A percentile compares a stretch with the other conserved stretches of the same genome.
phyloP scores from a whole-genome alignment of 64 coral and sea anemone species.

The Pachyseris speciosa region DNA sequence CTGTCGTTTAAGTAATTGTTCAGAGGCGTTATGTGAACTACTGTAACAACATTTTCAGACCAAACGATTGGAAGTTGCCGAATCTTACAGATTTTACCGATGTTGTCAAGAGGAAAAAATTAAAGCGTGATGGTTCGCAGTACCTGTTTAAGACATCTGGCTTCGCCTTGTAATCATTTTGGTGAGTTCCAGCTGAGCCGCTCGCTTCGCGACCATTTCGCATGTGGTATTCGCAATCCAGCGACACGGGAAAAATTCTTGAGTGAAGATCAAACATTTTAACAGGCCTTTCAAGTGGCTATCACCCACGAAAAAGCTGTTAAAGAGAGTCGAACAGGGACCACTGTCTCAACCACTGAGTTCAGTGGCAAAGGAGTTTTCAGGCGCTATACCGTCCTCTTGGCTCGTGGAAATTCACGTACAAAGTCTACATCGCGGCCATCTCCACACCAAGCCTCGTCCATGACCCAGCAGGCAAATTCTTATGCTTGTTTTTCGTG shows the following conservation, averaged over 20 bases:
- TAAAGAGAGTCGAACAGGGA: constrained; percentile 41
- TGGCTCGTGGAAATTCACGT: background rate
- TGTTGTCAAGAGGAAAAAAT: constrained; percentile 63
- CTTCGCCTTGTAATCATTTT: constrained; percentile 68
- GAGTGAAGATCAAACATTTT: too few species aligned
- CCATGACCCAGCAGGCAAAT: background rate
- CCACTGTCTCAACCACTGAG: constrained; percentile 19
- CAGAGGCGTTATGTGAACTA: constrained; percentile 47
- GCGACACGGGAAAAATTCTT: too few species aligned
- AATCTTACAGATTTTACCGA: too few species aligned
- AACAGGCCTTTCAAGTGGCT: too few species aligned
- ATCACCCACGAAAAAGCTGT: constrained; percentile 59
- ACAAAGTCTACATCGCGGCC: background rate
- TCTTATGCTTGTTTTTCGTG: too few species aligned
- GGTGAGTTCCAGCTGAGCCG: constrained; percentile 23
- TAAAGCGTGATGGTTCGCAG: constrained; percentile 26
- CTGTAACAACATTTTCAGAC: constrained; percentile 53
- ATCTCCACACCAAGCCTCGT: constrained; percentile 18
- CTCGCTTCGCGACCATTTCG: too few species aligned
- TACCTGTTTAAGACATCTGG: constrained; percentile 52
- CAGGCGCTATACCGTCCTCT: constrained; percentile 8
- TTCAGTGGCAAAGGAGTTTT: constrained; percentile 17
- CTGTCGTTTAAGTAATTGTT: background rate
- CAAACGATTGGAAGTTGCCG: constrained; percentile 55
- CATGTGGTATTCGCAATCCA: too few species aligned